phyloP scores from a whole-genome alignment of 2,113 vertebrate genomes.

The Struthidea cinerea region DNA sequence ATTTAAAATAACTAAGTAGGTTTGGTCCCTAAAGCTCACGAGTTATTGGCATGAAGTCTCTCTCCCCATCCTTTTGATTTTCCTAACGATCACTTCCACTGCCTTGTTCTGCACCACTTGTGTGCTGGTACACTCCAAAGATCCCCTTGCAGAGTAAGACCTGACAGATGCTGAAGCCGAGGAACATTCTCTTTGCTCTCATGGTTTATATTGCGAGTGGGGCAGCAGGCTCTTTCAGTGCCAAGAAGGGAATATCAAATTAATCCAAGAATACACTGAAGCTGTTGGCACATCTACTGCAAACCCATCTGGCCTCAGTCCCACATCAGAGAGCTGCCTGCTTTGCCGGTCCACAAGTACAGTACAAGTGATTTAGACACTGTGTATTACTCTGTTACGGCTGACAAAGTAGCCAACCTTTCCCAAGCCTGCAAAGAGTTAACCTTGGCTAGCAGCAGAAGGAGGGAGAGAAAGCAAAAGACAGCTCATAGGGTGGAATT shows the following conservation, averaged over 20 bases:
- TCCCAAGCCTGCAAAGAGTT: neutral
- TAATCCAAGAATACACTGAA: neutral
- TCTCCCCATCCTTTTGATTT: neutral
- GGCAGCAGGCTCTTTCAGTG: accelerated
- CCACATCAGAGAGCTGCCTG: neutral
- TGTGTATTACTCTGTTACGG: neutral
- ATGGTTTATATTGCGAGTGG: neutral
- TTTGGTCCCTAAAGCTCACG: neutral
- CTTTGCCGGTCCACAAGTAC: neutral
- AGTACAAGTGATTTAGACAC: neutral
- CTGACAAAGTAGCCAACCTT: neutral
- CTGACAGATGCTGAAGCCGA: neutral
- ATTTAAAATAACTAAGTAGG: conserved; percentile 48
- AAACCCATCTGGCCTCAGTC: neutral
- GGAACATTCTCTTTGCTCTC: neutral
- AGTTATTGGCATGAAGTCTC: neutral
- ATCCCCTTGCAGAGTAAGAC: neutral
- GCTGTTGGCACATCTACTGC: neutral
- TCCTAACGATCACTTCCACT: neutral
- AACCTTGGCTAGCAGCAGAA: neutral
- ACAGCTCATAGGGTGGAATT: neutral
- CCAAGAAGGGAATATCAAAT: neutral
- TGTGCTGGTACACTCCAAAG: neutral
- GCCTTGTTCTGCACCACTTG: neutral
- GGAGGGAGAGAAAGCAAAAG: neutral